Evolutionary conservation across 2,113 vertebrate genomes (phyloP).

Genomic region (Tychaedon coryphoeus): DNA sequence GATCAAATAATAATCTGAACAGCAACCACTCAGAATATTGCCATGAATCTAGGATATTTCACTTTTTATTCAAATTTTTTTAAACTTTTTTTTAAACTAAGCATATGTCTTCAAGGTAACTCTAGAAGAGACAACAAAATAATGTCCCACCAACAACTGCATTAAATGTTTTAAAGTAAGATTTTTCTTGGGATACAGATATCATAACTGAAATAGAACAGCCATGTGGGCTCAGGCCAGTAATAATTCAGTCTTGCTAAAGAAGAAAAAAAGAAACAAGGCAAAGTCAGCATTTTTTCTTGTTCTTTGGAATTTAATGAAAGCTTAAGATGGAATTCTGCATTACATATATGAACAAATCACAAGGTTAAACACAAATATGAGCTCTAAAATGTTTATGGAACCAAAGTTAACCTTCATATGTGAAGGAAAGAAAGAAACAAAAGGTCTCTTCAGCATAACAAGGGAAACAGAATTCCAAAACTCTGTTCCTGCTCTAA

Average conservation of each 20-base stretch:
- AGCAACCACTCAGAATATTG: background rate
- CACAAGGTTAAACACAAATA: background rate
- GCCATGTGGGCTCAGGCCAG: background rate
- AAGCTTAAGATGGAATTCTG: background rate
- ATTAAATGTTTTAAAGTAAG: background rate
- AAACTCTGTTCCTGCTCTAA: background rate
- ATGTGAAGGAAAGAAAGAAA: background rate
- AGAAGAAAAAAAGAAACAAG: background rate
- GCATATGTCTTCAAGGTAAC: background rate
- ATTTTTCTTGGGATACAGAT: background rate
- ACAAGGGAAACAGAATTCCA: background rate
- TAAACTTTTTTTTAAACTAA: background rate
- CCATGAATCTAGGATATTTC: background rate
- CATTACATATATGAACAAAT: background rate
- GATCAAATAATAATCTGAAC: background rate
- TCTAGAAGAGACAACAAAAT: background rate
- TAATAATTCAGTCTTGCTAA: background rate
- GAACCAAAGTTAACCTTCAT: background rate
- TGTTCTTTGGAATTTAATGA: background rate
- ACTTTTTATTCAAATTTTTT: background rate
- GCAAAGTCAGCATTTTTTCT: background rate
- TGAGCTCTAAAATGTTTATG: background rate
- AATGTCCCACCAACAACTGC: background rate
- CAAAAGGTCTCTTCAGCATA: background rate
- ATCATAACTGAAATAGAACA: background rate